Evolutionary conservation across 2,113 vertebrate genomes (phyloP).

Genomic region (Turdus rufiventris): DNA sequence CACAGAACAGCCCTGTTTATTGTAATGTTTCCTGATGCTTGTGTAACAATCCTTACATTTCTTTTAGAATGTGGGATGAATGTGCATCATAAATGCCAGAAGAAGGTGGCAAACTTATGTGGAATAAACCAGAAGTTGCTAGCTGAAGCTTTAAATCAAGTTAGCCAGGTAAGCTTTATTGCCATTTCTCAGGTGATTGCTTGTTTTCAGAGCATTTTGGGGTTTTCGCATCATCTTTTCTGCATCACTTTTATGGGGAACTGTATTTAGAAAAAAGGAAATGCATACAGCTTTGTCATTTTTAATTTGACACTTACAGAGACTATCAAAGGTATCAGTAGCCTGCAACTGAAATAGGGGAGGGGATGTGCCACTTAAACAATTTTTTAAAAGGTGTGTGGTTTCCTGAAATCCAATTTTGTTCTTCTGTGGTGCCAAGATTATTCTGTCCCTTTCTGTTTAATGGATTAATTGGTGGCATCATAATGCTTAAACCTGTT

Average conservation of each 20-base stretch:
- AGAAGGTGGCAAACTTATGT: conserved; percentile 96
- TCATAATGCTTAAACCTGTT: not conserved
- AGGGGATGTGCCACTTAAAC: not conserved
- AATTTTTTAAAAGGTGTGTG: not conserved
- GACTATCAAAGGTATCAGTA: not conserved
- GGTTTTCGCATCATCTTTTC: not conserved
- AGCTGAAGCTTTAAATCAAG: conserved; percentile 95
- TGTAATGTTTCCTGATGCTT: not conserved
- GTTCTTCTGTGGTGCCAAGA: not conserved
- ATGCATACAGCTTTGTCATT: not conserved
- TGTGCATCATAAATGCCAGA: conserved; percentile 95
- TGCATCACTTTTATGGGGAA: not conserved
- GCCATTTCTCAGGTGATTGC: not conserved
- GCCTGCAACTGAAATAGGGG: not conserved
- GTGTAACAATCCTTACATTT: not conserved
- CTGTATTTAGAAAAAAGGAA: not conserved
- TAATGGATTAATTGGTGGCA: not conserved
- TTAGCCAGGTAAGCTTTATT: conserved; percentile 80
- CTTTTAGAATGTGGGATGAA: conserved; percentile 92
- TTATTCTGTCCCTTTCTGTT: not conserved
- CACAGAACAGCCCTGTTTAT: not conserved
- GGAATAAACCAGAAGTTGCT: conserved; percentile 98
- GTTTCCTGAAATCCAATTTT: not conserved
- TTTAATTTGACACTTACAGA: not conserved
- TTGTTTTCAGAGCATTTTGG: not conserved